Evolutionary conservation across 1,140 invertebrate species (phyloP), one percentile per base, ranked within the genome.

Genomic region (Cardiocondyla obscurior): DNA sequence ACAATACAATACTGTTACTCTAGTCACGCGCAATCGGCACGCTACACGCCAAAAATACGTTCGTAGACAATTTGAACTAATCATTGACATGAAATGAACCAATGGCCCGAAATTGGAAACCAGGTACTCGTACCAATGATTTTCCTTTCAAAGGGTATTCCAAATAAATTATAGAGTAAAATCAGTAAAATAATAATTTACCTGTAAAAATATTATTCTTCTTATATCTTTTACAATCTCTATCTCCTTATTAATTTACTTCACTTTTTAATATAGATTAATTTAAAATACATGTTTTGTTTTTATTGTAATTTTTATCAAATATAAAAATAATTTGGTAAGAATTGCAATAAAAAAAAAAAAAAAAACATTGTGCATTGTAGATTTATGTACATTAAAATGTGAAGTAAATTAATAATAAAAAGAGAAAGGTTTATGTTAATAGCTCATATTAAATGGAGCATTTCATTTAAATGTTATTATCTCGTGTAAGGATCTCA

Each of bases 1-100:
- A 82, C 22, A 12, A 30, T 46, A 44, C 5, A 30, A 62, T 62
- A 62, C 55, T 55, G 19, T 33, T 64, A 84, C 76, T 62, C 82
- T 22, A 62, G 57, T 84, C 77, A 82, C 83, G 83, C 67, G 49
- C 83, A 62, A 82, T 14, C 65, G 28, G 19, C 60, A 49, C 33
- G 58, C 30, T 64, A 67, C 67, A 22, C 58, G 62, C 16, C 49
- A 67, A 46, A 85, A 81, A 51, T 55, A 85, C 81, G 39, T 49
- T 16, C 49, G 39, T 30, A 49, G 33, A 30, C 33, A 51, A 84
- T 51, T 69, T 77, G 82, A 49, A 51, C 33, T 33, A 65, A 19
- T 73, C 42, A 30, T 36, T n/a, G 22, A 55, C 30, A n/a, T 58
- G 28, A 73, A 58, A n/a, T 42, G 39, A 79, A 70, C 49, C 39